These are phyloP conservation scores for Acanthosoma haemorrhoidale DNA, from an alignment of 2,888 invertebrate genomes.

Conservation along the genomic window DNA sequence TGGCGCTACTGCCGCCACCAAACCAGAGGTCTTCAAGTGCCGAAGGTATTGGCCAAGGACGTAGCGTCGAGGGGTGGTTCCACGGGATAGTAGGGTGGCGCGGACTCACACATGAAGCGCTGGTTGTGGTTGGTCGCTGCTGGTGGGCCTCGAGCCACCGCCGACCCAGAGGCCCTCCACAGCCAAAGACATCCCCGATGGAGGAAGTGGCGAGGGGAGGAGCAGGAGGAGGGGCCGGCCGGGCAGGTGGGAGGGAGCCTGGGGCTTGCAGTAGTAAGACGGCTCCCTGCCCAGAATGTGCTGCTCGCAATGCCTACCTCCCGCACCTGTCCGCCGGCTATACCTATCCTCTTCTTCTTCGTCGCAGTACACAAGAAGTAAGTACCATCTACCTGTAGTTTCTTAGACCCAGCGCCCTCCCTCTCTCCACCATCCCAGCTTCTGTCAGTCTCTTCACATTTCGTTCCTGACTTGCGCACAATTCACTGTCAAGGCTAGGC, in stretches of 20 bases:
- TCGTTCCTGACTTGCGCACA: too few relatives aligned
- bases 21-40: too few relatives aligned
- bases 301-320: slow-evolving; percentile 10
- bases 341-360: slow-evolving; percentile 1
- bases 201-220: background rate
- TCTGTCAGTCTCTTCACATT: background rate
- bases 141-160: background rate
- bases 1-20: too few relatives aligned
- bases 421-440: background rate
- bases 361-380: slow-evolving; percentile 6
- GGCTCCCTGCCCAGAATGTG: slow-evolving; percentile 2
- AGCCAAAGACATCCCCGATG: background rate
- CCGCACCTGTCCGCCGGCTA: background rate
- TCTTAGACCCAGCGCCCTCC: background rate
- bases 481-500: too few relatives aligned
- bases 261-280: background rate
- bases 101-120: too few relatives aligned
- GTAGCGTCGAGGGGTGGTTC: too few relatives aligned
- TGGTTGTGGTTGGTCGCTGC: too few relatives aligned
- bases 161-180: background rate
- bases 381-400: background rate
- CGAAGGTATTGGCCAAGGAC: background rate
- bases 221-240: slow-evolving; percentile 2
- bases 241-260: background rate
- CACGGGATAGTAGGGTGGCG: background rate